Percentiles rank a stretch among this genome's conserved stretches.
Conservation (phyloP, 64 coral and sea anemone genomes). For the Cladopsammia gracilis region DNA sequence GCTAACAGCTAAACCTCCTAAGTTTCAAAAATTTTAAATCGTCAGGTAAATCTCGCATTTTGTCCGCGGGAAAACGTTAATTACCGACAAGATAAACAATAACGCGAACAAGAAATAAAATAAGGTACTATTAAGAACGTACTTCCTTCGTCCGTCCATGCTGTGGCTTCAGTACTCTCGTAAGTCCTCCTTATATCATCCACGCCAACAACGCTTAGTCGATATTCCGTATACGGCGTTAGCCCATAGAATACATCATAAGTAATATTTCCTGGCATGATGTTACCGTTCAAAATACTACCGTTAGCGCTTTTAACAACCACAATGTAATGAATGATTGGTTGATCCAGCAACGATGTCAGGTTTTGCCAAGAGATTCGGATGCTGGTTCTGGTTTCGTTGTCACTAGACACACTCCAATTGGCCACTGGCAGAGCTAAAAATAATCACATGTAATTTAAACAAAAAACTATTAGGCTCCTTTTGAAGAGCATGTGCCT, state of each 20-base stretch:
- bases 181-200: neutral
- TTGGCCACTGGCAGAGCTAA: neutral
- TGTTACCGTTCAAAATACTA: neutral
- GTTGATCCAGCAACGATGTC: neutral
- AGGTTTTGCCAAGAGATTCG: neutral
- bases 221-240: neutral
- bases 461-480: too few relatives aligned
- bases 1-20: too few relatives aligned
- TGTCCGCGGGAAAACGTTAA: too few relatives aligned
- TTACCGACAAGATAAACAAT: too few relatives aligned
- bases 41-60: too few relatives aligned
- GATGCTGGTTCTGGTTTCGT: neutral
- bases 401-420: neutral
- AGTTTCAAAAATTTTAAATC: too few relatives aligned
- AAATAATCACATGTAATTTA: too few relatives aligned
- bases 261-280: neutral
- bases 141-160: conserved; percentile 16
- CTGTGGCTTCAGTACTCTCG: neutral
- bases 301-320: neutral
- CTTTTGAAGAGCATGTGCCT: too few relatives aligned
- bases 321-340: neutral
- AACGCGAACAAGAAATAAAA: neutral
- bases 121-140: too few relatives aligned
- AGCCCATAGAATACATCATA: neutral
- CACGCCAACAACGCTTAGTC: neutral